These are phyloP conservation scores for Drosophila dunni DNA, from an alignment of 1,140 invertebrate genomes.

Conservation along the genomic window DNA sequence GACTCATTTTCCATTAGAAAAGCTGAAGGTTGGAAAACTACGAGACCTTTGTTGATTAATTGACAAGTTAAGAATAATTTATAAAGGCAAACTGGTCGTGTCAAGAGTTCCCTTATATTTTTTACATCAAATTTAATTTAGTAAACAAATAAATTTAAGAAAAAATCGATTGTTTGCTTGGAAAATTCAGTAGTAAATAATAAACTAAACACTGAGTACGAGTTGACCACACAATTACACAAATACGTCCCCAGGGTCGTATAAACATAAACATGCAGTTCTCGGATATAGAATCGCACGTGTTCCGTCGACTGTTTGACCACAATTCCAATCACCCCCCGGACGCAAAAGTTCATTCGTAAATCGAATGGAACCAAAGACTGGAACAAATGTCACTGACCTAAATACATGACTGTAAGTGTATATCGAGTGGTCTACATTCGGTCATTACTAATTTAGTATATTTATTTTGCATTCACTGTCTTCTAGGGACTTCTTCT, in stretches of 20 bases:
- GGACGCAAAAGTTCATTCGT: slow-evolving; percentile 9
- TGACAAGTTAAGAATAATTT: too few species aligned
- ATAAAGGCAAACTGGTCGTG: too few species aligned
- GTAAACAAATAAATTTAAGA: too few species aligned
- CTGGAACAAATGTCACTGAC: slow-evolving; percentile 41
- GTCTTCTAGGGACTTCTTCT: too few species aligned
- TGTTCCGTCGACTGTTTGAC: slow-evolving; percentile 9
- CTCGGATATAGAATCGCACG: slow-evolving; percentile 12
- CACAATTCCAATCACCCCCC: slow-evolving; percentile 5
- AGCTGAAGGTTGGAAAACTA: neutral
- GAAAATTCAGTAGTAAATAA: neutral
- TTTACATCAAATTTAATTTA: too few species aligned
- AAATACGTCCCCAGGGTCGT: slow-evolving; percentile 38
- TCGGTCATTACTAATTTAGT: slow-evolving; percentile 32
- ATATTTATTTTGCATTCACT: slow-evolving; percentile 35
- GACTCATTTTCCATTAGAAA: slow-evolving; percentile 1
- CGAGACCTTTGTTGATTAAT: too few species aligned
- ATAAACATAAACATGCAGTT: slow-evolving; percentile 36
- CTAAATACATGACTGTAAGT: slow-evolving; percentile 34
- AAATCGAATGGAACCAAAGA: slow-evolving; percentile 53
- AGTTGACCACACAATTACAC: too few species aligned
- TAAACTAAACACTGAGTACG: too few species aligned
- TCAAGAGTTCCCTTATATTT: too few species aligned
- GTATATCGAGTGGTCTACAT: slow-evolving; percentile 31
- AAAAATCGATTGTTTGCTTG: neutral